These are phyloP conservation scores for Archivesica marissinica DNA, from an alignment of 1,140 invertebrate genomes.

Conservation along the genomic window DNA sequence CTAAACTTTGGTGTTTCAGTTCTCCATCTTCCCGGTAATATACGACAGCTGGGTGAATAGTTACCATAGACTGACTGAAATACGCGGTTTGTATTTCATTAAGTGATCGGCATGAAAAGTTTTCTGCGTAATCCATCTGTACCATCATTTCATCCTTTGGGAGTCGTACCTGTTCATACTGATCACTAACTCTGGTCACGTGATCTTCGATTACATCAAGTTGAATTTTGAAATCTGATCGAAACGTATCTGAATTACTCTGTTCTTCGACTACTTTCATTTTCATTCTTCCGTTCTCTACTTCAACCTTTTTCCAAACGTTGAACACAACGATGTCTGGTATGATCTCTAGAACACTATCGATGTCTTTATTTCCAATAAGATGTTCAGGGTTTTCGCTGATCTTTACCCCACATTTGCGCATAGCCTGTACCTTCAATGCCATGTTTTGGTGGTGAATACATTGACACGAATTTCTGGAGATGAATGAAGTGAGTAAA, in stretches of 20 bases:
- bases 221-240: too few relatives aligned
- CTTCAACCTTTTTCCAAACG: too few relatives aligned
- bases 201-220: too few relatives aligned
- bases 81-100: constrained; percentile 63
- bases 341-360: too few relatives aligned
- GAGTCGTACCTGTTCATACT: too few relatives aligned
- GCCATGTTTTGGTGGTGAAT: constrained; percentile 60
- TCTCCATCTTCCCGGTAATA: constrained; percentile 26
- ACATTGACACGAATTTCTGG: constrained; percentile 45
- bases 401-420: constrained; percentile 8
- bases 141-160: too few relatives aligned
- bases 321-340: too few relatives aligned
- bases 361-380: background rate
- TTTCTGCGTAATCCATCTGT: constrained; percentile 69
- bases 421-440: constrained; percentile 3
- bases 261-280: too few relatives aligned
- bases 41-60: constrained; percentile 58
- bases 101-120: constrained; percentile 34
- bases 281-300: too few relatives aligned
- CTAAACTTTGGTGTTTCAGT: constrained; percentile 48
- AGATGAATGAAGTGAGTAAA: constrained; percentile 48
- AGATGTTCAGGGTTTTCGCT: constrained; percentile 46
- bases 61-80: constrained; percentile 56
- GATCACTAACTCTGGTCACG: too few relatives aligned
- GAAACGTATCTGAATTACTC: too few relatives aligned